These are phyloP conservation scores for Chaunax sp. DNA, from an alignment of 2,797 vertebrate species.

Conservation along the genomic window DNA sequence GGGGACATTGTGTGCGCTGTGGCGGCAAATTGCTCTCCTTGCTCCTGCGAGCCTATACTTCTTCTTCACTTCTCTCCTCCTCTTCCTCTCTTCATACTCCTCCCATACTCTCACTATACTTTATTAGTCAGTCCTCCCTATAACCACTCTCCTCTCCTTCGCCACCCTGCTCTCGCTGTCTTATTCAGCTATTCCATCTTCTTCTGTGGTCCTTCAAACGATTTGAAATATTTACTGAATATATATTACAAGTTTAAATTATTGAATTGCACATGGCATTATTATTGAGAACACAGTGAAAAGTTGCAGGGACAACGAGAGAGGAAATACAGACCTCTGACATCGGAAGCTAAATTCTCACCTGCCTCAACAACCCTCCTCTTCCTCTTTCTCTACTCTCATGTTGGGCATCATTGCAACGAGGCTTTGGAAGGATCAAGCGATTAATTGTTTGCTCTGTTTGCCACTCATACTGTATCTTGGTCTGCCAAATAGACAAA, in stretches of 20 bases:
- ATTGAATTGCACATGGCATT: background rate
- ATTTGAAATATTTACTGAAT: constrained; percentile 24
- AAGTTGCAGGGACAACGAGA: background rate
- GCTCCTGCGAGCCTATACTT: constrained; percentile 73
- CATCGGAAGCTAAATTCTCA: background rate
- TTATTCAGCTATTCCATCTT: constrained; percentile 37
- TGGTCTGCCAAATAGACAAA: constrained; percentile 16
- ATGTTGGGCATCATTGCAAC: background rate
- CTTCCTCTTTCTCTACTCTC: background rate
- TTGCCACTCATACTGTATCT: constrained; percentile 7
- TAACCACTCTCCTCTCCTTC: constrained; percentile 36
- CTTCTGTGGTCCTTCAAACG: constrained; percentile 22
- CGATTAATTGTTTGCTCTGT: constrained; percentile 19
- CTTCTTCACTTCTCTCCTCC: constrained; percentile 67
- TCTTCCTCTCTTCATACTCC: constrained; percentile 61
- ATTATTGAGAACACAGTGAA: constrained; percentile 1
- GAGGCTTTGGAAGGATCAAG: background rate
- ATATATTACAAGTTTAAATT: constrained; percentile 6
- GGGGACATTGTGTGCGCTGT: constrained; percentile 83
- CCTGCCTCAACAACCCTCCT: background rate
- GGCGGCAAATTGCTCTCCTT: constrained; percentile 83
- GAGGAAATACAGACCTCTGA: background rate
- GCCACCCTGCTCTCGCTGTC: constrained; percentile 2
- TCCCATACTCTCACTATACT: constrained; percentile 67
- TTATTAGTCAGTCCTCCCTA: constrained; percentile 67